phyloP scores from a whole-genome alignment of 64 coral and sea anemone species.

The Pocillopora damicornis region DNA sequence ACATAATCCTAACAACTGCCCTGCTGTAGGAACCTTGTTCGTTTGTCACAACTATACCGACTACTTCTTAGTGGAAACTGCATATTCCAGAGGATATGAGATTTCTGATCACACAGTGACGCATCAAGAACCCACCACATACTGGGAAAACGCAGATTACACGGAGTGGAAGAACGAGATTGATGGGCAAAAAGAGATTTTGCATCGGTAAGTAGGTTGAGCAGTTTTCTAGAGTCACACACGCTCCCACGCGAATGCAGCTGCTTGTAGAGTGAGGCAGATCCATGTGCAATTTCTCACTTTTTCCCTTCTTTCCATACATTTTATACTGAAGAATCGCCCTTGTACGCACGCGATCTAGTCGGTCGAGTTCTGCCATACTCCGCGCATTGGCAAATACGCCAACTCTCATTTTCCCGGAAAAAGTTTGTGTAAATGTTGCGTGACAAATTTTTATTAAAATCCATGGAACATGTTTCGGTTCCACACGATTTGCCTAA shows the following conservation, averaged over 20 bases:
- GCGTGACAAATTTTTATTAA: too few relatives aligned
- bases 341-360: too few relatives aligned
- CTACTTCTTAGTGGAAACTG: slow-evolving; percentile 70
- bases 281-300: too few relatives aligned
- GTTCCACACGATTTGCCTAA: too few relatives aligned
- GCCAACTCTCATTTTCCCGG: too few relatives aligned
- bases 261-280: too few relatives aligned
- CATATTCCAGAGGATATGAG: slow-evolving; percentile 71
- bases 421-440: too few relatives aligned
- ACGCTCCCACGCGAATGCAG: background rate
- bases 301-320: too few relatives aligned
- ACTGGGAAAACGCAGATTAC: slow-evolving; percentile 61
- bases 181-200: slow-evolving; percentile 64
- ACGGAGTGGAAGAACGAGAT: slow-evolving; percentile 76
- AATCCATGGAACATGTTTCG: too few relatives aligned
- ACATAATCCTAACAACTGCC: slow-evolving; percentile 69
- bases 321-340: too few relatives aligned
- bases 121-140: slow-evolving; percentile 55
- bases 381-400: too few relatives aligned
- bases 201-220: slow-evolving; percentile 62
- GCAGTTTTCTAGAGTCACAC: background rate
- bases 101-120: slow-evolving; percentile 81
- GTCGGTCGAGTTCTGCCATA: too few relatives aligned
- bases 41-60: slow-evolving; percentile 70
- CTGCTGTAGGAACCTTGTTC: slow-evolving; percentile 65